These are phyloP conservation scores for Hybognathus amarus DNA, from an alignment of 2,797 vertebrate species.

Conservation along the genomic window DNA sequence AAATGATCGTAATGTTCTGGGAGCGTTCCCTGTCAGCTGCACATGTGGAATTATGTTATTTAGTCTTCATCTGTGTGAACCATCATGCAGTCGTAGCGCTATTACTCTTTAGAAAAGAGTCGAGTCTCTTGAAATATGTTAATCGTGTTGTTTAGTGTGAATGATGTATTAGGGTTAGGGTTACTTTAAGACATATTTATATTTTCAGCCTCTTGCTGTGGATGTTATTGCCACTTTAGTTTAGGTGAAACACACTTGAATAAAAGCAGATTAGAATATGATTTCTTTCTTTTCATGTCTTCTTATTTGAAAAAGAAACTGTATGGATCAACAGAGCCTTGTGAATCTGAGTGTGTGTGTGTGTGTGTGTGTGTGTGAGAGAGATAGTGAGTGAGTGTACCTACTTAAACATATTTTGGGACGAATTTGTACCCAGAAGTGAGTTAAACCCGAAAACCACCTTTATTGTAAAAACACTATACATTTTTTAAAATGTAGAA, in stretches of 20 bases:
- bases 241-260: conserved; percentile 33
- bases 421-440: too few relatives aligned
- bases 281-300: neutral
- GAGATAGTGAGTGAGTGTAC: too few relatives aligned
- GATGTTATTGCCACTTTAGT: conserved; percentile 8
- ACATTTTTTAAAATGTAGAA: too few relatives aligned
- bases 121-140: neutral
- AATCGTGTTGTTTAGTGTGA: neutral
- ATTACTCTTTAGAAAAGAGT: too few relatives aligned
- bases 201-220: neutral
- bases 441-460: too few relatives aligned
- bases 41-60: neutral
- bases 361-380: neutral
- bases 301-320: neutral
- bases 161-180: neutral
- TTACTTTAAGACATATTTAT: neutral
- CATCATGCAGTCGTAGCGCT: too few relatives aligned
- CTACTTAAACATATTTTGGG: too few relatives aligned
- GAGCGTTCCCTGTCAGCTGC: neutral
- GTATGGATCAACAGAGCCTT: neutral
- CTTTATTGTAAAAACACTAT: too few relatives aligned
- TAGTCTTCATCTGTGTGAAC: neutral
- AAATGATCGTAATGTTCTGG: neutral
- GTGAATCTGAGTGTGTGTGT: neutral
- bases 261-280: conserved; percentile 36